Conservation (phyloP, 2,113 vertebrate genomes). For the Neolamprologus toae region DNA sequence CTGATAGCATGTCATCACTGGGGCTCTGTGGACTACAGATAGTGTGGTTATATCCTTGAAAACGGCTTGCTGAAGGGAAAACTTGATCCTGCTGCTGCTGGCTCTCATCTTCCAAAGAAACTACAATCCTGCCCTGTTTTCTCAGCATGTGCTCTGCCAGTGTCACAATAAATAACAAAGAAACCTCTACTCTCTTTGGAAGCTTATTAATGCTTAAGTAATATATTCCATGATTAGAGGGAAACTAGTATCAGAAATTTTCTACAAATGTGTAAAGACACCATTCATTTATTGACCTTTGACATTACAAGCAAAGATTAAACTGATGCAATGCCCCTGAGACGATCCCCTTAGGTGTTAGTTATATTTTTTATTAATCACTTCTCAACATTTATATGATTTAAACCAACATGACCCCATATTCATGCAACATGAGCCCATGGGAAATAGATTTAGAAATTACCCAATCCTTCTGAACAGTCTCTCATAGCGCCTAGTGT, state of each 20-base stretch:
- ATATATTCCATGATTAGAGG: background rate
- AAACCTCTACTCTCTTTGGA: background rate
- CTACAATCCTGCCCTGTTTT: background rate
- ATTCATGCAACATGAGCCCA: background rate
- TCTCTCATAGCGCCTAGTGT: slow-evolving; percentile 4
- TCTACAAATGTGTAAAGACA: background rate
- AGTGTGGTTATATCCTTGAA: background rate
- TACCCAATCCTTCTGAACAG: slow-evolving; percentile 4
- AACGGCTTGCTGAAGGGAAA: background rate
- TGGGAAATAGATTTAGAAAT: slow-evolving; percentile 39
- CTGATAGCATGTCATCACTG: background rate
- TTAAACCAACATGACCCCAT: background rate
- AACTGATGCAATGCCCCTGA: background rate
- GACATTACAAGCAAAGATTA: background rate
- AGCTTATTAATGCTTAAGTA: background rate
- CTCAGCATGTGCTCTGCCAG: background rate
- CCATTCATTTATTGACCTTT: background rate
- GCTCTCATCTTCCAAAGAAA: background rate
- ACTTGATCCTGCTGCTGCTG: background rate
- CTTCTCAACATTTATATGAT: background rate
- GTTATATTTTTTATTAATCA: background rate
- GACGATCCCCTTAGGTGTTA: background rate
- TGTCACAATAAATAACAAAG: background rate
- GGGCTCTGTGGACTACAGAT: background rate
- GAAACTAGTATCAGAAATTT: background rate